Percentiles rank a stretch among this genome's conserved stretches.
These are phyloP conservation scores for Cyrtonyx montezumae DNA, from an alignment of 2,113 vertebrate genomes.

Conservation along the genomic window DNA sequence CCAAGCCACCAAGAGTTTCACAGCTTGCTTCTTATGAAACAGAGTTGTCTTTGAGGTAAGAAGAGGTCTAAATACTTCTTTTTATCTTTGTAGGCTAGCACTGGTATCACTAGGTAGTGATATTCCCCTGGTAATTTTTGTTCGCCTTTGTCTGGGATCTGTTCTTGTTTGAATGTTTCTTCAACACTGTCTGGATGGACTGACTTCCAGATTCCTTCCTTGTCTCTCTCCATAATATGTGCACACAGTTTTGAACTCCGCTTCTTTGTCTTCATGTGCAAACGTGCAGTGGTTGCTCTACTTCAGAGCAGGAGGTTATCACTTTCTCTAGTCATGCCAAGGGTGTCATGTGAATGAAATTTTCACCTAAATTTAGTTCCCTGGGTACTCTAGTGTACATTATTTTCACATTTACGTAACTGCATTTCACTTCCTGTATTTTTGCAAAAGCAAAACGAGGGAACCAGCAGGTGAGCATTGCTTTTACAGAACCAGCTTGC, in stretches of 20 bases:
- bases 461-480: background rate
- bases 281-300: background rate
- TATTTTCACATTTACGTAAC: background rate
- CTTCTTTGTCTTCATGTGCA: background rate
- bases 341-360: background rate
- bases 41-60: background rate
- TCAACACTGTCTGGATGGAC: background rate
- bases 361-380: background rate
- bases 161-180: background rate
- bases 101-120: background rate
- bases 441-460: background rate
- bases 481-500: background rate
- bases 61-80: background rate
- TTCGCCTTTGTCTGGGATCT: slow-evolving; percentile 8
- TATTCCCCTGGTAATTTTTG: background rate
- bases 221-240: background rate
- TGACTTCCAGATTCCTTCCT: background rate
- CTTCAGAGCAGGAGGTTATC: background rate
- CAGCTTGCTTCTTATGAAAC: background rate
- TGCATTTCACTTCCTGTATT: background rate
- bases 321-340: background rate
- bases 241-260: background rate
- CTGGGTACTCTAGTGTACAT: background rate
- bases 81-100: background rate
- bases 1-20: background rate